A percentile compares a stretch with the other conserved stretches of the same genome.
These are phyloP conservation scores for Zaprionus tsacasi DNA, from an alignment of 1,140 invertebrate genomes.

Conservation along the genomic window DNA sequence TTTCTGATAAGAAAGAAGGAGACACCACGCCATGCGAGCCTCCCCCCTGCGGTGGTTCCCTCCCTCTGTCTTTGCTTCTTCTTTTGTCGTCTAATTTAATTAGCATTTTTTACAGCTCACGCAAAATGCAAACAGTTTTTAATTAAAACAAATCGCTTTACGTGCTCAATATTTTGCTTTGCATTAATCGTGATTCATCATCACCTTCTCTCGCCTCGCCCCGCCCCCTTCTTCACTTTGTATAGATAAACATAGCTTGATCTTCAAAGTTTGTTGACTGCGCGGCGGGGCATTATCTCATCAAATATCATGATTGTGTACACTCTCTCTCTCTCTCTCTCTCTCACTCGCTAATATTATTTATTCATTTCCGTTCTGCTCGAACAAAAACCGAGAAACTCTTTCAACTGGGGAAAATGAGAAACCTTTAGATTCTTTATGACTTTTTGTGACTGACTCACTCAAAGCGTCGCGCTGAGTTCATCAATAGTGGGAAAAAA, in stretches of 20 bases:
- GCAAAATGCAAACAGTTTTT: constrained; percentile 72
- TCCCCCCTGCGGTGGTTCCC: background rate
- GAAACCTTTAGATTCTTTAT: constrained; percentile 5
- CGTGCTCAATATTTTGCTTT: constrained; percentile 49
- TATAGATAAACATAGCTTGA: constrained; percentile 39
- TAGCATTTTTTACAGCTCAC: constrained; percentile 71
- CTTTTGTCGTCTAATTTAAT: constrained; percentile 63
- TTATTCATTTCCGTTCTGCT: constrained; percentile 19
- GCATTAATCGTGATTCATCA: constrained; percentile 49
- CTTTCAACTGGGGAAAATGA: background rate
- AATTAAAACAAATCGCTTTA: constrained; percentile 75
- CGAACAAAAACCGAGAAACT: background rate
- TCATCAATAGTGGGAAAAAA: constrained; percentile 13
- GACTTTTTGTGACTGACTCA: constrained; percentile 5
- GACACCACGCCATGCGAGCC: background rate
- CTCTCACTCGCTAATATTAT: constrained; percentile 4
- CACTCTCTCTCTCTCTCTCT: background rate
- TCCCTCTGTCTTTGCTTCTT: background rate
- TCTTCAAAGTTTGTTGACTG: constrained; percentile 60
- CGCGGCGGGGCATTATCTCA: constrained; percentile 36
- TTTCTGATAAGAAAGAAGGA: constrained; percentile 66
- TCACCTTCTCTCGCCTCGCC: background rate
- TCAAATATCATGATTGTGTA: constrained; percentile 13
- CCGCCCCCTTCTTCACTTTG: constrained; percentile 9
- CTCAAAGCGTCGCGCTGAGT: constrained; percentile 13